Evolutionary conservation across 2,888 invertebrate genomes (phyloP).

Genomic region (Unio delphinus): DNA sequence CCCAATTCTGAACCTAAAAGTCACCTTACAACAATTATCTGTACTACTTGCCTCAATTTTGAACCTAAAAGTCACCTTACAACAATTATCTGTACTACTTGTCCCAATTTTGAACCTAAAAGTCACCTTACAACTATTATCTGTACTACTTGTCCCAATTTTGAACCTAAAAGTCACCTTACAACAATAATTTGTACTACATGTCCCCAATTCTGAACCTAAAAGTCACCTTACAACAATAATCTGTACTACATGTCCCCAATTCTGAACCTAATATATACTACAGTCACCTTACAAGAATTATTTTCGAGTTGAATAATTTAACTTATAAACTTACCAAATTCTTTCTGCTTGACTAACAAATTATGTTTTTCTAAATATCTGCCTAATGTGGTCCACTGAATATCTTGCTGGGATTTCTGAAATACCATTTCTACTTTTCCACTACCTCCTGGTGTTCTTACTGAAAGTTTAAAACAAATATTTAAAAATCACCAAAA

Average conservation of each 20-base stretch:
- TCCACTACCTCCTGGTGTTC: slow-evolving; percentile 50
- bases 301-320: background rate
- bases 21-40: background rate
- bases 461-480: slow-evolving; percentile 41
- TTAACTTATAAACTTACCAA: slow-evolving; percentile 32
- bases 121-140: background rate
- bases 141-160: too few species aligned
- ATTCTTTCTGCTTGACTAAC: slow-evolving; percentile 42
- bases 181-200: too few species aligned
- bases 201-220: too few species aligned
- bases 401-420: slow-evolving; percentile 45
- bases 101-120: too few species aligned
- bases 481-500: too few species aligned
- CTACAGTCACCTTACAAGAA: background rate
- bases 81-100: background rate
- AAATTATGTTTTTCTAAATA: slow-evolving; percentile 41
- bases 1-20: too few species aligned
- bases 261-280: too few species aligned
- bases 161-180: too few species aligned
- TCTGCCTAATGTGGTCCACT: slow-evolving; percentile 57
- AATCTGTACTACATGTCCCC: too few species aligned
- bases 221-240: too few species aligned
- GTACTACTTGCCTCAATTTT: too few species aligned
- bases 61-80: too few species aligned
- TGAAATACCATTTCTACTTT: slow-evolving; percentile 61